These are phyloP conservation scores for Hartigia nigra DNA, from an alignment of 2,888 invertebrate species.

Conservation along the genomic window DNA sequence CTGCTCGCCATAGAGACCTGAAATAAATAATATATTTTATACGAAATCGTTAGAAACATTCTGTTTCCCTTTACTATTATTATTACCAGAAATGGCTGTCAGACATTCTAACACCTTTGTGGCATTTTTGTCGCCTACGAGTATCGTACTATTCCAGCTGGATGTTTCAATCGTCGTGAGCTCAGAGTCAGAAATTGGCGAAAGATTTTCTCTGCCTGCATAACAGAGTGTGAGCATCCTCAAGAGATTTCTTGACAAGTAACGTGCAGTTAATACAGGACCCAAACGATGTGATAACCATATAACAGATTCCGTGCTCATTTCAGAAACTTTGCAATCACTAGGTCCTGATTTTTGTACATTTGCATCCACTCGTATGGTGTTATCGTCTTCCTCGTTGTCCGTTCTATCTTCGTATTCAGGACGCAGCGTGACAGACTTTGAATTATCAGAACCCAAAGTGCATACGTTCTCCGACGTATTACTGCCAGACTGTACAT, in stretches of 20 bases:
- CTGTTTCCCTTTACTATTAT: constrained; percentile 57
- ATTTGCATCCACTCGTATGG: constrained; percentile 22
- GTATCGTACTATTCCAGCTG: constrained; percentile 74
- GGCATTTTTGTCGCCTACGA: constrained; percentile 85
- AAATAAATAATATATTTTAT: constrained; percentile 35
- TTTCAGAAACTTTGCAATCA: constrained; percentile 79
- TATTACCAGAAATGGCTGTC: constrained; percentile 82
- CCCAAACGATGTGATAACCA: constrained; percentile 95
- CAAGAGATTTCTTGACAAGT: constrained; percentile 89
- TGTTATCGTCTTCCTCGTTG: constrained; percentile 7
- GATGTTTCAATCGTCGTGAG: constrained; percentile 67
- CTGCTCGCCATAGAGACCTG: constrained; percentile 88
- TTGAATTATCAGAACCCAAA: constrained; percentile 49
- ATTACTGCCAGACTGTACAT: constrained; percentile 10
- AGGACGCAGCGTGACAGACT: background rate
- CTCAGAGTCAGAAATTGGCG: constrained; percentile 63
- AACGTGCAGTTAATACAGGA: constrained; percentile 91
- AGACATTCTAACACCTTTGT: constrained; percentile 91
- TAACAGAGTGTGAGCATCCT: constrained; percentile 96
- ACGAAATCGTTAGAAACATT: constrained; percentile 11
- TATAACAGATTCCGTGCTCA: constrained; percentile 87
- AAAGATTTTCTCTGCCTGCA: constrained; percentile 82
- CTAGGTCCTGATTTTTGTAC: constrained; percentile 38
- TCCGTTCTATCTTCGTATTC: constrained; percentile 25
- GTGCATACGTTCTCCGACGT: constrained; percentile 63